Evolutionary conservation across 2,888 invertebrate genomes (phyloP), one percentile per base, ranked within the genome.

Genomic region (Lasioglossum leucozonium): DNA sequence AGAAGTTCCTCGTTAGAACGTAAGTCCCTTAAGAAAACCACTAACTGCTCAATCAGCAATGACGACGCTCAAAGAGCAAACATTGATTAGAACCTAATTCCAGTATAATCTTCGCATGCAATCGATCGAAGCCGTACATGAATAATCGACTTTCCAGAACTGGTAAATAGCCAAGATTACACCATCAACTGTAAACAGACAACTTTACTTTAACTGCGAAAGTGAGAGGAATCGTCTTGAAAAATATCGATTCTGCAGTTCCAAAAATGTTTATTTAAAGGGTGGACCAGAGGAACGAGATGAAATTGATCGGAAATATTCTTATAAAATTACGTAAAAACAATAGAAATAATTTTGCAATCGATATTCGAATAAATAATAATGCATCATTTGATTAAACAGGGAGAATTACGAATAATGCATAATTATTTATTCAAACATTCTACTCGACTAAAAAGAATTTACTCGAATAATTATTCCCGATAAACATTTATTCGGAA

Each of bases 121-220:
- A 22, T 34, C 40, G 51, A 40, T 62, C 30, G 62, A 62, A 30
- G 62, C 62, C 62, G 30, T 62, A 62, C 62, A 30, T 8, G 62
- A 62, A 62, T 62, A 62, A 62, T 62, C 62, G 62, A 62, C 62
- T 62, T 62, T 62, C 18, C 62, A 16, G 62, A 62, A 62, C 62
- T 6, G 62, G 30, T 18, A 8, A 8, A 30, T 26, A 30, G 62
- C 18, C 6, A 18, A 30, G 62, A 62, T 16, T 62, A 5, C 22
- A 3, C n/a, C 30, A 30, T 30, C 62, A 0, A 8, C 16, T 18
- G 4, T 18, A 0, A 30, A 30, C 62, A 30, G 30, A 30, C 30
- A 26, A 3, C 16, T 18, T n/a, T 55, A n/a, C 55, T 55, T 55
- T 8, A n/a, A 10, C 10, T 55, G 30, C 26, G 30, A 30, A 62